Evolutionary conservation across 2,113 vertebrate species (phyloP).

Genomic region (Misgurnus mizolepis): DNA sequence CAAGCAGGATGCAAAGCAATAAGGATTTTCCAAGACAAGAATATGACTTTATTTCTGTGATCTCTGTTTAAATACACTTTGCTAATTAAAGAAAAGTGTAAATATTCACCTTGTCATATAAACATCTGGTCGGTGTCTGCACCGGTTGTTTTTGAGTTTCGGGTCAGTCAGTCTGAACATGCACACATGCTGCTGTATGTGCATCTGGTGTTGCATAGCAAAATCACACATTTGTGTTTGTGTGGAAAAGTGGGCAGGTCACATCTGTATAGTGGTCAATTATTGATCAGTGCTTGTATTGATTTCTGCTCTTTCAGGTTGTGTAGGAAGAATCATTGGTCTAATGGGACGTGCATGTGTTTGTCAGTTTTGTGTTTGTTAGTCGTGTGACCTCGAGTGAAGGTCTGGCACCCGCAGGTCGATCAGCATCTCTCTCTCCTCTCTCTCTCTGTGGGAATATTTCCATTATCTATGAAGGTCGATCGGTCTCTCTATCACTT

Average conservation of each 20-base stretch:
- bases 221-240: conserved; percentile 46
- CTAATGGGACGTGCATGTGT: neutral
- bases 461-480: too few species aligned
- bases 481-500: too few species aligned
- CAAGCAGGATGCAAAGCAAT: too few species aligned
- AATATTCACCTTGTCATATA: too few species aligned
- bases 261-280: conserved; percentile 56
- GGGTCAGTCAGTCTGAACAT: neutral
- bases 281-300: conserved; percentile 47
- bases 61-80: too few species aligned
- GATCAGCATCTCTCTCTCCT: neutral
- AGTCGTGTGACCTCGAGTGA: neutral
- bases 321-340: too few species aligned
- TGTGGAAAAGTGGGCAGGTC: neutral
- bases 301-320: neutral
- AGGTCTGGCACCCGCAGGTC: conserved; percentile 28
- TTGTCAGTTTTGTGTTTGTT: conserved; percentile 35
- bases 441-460: too few species aligned
- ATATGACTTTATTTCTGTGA: too few species aligned
- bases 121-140: too few species aligned
- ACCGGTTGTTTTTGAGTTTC: neutral
- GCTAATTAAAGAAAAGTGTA: too few species aligned
- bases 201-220: conserved; percentile 73
- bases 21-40: too few species aligned
- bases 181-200: conserved; percentile 60